Conservation (phyloP, 2,888 invertebrate species). For the Xylocampa areola region DNA sequence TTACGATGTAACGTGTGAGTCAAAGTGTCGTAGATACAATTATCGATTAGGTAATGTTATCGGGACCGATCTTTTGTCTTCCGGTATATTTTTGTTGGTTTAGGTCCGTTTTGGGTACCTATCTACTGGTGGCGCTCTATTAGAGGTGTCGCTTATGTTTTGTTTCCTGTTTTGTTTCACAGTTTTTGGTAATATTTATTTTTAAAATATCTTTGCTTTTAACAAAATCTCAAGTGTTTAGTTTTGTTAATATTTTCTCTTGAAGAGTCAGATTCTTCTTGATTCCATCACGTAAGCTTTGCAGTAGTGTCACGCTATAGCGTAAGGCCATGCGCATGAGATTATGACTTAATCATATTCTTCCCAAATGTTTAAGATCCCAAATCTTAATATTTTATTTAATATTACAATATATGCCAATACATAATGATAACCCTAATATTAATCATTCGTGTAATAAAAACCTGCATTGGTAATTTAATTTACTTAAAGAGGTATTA, state of each 20-base stretch:
- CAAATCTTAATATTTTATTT: not conserved
- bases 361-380: too few species aligned
- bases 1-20: conserved; percentile 87
- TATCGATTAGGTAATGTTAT: conserved; percentile 90
- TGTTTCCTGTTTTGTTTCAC: conserved; percentile 73
- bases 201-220: conserved; percentile 1
- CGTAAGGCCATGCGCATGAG: too few species aligned
- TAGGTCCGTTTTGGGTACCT: conserved; percentile 79
- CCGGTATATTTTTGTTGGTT: conserved; percentile 87
- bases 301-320: too few species aligned
- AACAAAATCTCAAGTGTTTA: not conserved
- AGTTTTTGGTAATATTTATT: conserved; percentile 32
- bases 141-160: conserved; percentile 63
- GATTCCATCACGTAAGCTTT: too few species aligned
- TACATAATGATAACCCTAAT: too few species aligned
- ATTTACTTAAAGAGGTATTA: conserved; percentile 37
- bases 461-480: conserved; percentile 17
- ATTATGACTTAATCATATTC: too few species aligned
- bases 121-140: conserved; percentile 80
- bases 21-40: conserved; percentile 88
- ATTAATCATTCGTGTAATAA: too few species aligned
- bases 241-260: not conserved
- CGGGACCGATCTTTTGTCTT: conserved; percentile 86
- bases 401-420: conserved; percentile 13
- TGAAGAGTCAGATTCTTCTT: too few species aligned